These are phyloP conservation scores for Hydrolagus colliei DNA, from an alignment of 2,797 vertebrate species.

Conservation along the genomic window DNA sequence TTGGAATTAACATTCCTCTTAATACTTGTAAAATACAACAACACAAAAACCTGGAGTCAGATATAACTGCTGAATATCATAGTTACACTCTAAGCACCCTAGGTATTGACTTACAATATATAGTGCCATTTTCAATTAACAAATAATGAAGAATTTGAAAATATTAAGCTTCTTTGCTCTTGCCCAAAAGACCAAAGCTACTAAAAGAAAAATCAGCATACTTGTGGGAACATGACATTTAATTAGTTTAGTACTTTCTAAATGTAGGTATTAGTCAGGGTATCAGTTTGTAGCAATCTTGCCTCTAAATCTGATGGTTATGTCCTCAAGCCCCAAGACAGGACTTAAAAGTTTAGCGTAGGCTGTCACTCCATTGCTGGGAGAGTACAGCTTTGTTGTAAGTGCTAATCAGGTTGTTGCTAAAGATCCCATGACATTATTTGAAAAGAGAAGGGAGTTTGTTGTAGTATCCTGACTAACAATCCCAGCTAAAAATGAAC, in stretches of 20 bases:
- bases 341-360: too few species aligned
- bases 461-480: too few species aligned
- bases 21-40: not conserved
- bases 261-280: too few species aligned
- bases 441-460: too few species aligned
- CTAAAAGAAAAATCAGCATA: not conserved
- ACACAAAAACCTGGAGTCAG: not conserved
- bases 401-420: too few species aligned
- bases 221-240: not conserved
- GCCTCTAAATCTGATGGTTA: too few species aligned
- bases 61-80: not conserved
- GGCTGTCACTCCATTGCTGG: too few species aligned
- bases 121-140: slow-evolving; percentile 14
- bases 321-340: too few species aligned
- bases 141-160: not conserved
- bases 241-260: slow-evolving; percentile 1
- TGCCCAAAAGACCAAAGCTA: not conserved
- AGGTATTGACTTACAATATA: not conserved
- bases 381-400: too few species aligned
- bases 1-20: not conserved
- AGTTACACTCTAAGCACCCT: not conserved
- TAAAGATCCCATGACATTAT: too few species aligned
- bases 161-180: not conserved
- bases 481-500: too few species aligned
- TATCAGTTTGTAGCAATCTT: too few species aligned